Conservation (phyloP, 2,113 vertebrate species). For the Limnothrissa miodon region DNA sequence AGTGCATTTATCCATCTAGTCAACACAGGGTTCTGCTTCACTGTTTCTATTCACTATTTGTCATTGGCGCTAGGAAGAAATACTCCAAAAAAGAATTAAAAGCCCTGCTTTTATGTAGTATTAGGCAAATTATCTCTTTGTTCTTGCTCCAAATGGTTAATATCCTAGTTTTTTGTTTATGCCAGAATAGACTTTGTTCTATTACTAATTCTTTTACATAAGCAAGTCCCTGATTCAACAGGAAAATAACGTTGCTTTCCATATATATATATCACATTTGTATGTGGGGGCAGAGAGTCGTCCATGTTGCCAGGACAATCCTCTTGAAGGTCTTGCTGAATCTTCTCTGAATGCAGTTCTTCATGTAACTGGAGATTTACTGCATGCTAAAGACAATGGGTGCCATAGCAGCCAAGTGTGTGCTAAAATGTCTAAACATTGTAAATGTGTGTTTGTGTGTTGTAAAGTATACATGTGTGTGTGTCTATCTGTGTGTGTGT, state of each 20-base stretch:
- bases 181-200: neutral
- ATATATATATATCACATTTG: neutral
- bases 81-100: too few relatives aligned
- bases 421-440: conserved; percentile 22
- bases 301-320: neutral
- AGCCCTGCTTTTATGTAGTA: too few relatives aligned
- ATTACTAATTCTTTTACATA: neutral
- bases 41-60: neutral
- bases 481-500: neutral
- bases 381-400: conserved; percentile 38
- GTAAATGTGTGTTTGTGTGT: conserved; percentile 15
- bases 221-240: neutral
- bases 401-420: conserved; percentile 24
- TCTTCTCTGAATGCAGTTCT: conserved; percentile 25
- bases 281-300: neutral
- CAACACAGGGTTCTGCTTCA: neutral
- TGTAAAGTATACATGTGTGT: neutral
- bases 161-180: neutral
- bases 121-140: too few relatives aligned
- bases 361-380: conserved; percentile 31
- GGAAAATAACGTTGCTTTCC: neutral
- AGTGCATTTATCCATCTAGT: neutral
- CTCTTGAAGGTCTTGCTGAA: conserved; percentile 5
- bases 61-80: neutral
- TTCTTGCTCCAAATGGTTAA: neutral